Conservation (phyloP, 2,113 vertebrate species). For the Calonectris borealis region DNA sequence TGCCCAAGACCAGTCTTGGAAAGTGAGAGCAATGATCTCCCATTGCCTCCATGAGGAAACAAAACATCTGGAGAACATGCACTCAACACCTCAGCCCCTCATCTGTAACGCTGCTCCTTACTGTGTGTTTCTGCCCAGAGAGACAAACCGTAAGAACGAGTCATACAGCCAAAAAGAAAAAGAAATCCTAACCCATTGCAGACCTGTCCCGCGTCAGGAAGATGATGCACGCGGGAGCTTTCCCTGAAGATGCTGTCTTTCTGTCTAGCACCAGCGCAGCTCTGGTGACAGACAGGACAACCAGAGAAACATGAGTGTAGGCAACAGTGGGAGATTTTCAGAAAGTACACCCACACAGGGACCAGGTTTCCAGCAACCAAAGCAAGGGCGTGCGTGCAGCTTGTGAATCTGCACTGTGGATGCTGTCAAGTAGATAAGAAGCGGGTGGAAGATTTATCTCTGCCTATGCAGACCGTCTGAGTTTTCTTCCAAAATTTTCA, state of each 20-base stretch:
- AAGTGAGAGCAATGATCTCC: neutral
- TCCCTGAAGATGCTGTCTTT: neutral
- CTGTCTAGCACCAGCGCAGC: neutral
- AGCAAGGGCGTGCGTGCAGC: rapidly evolving
- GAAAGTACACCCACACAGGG: neutral
- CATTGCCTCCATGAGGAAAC: neutral
- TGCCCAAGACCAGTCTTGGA: neutral
- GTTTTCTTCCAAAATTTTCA: neutral
- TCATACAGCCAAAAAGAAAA: neutral
- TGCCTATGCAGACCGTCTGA: neutral
- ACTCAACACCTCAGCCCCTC: neutral
- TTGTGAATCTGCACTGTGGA: neutral
- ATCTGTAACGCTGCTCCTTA: neutral
- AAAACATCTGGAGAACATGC: neutral
- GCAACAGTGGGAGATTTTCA: neutral
- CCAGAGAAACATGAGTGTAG: neutral
- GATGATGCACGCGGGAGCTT: rapidly evolving
- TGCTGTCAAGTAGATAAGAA: neutral
- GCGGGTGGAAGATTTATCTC: neutral
- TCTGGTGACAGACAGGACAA: neutral
- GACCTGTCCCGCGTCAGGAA: neutral
- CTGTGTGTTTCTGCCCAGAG: neutral
- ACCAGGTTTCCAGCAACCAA: neutral
- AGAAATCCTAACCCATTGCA: neutral
- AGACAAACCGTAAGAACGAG: neutral